phyloP scores from a whole-genome alignment of 2,113 vertebrate species.

The Chaetops frenatus region DNA sequence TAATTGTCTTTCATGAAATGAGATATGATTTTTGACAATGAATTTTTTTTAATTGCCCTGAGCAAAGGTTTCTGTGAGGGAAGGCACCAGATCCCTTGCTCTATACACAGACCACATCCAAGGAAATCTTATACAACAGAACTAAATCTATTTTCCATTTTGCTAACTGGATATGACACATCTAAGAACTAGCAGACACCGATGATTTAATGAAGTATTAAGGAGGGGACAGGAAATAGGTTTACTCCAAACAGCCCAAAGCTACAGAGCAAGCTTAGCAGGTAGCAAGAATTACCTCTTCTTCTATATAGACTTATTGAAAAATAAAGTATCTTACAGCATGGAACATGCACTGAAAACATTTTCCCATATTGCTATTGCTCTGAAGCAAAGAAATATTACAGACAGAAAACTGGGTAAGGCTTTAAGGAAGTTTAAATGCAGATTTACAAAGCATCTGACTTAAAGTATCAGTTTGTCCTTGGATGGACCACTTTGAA shows the following conservation, averaged over 20 bases:
- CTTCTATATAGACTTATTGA: not conserved
- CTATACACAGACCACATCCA: not conserved
- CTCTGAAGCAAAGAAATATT: not conserved
- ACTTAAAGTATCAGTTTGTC: not conserved
- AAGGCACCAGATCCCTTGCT: not conserved
- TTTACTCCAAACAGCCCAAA: not conserved
- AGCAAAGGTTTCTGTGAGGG: not conserved
- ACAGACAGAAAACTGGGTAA: not conserved
- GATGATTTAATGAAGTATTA: not conserved
- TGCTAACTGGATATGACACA: not conserved
- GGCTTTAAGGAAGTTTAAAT: not conserved
- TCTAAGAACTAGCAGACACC: not conserved
- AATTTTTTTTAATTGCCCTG: not conserved
- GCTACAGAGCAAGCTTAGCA: not conserved
- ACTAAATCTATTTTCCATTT: not conserved
- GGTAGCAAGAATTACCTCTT: not conserved
- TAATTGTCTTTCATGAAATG: not conserved
- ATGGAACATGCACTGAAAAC: not conserved
- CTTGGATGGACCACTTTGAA: not conserved
- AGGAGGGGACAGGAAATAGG: not conserved
- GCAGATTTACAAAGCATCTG: not conserved
- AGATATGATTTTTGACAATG: not conserved
- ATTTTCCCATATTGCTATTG: not conserved
- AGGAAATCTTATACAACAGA: not conserved
- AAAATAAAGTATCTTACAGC: not conserved